phyloP scores from a whole-genome alignment of 1,140 invertebrate species.

The Drosophila nikananu region DNA sequence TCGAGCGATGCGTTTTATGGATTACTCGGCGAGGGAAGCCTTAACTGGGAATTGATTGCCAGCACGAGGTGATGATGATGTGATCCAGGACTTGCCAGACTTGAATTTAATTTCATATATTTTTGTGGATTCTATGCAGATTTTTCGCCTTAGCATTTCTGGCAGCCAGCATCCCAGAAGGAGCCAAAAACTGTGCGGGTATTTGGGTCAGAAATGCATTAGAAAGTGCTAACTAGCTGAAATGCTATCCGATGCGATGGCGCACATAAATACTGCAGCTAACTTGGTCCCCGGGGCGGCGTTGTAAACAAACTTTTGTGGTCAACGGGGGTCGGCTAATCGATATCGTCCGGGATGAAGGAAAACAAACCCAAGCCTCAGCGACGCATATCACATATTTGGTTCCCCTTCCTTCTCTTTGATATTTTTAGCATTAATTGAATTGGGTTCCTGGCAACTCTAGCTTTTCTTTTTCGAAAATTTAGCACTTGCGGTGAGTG shows the following conservation, averaged over 20 bases:
- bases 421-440: constrained; percentile 59
- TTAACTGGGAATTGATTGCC: constrained; percentile 24
- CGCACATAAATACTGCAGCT: constrained; percentile 54
- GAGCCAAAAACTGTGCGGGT: constrained; percentile 51
- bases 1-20: constrained; percentile 20
- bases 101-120: constrained; percentile 37
- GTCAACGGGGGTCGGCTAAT: constrained; percentile 64
- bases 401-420: neutral
- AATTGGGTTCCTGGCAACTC: constrained; percentile 64
- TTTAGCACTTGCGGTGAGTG: constrained; percentile 62
- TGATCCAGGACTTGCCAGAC: neutral
- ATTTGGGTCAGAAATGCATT: constrained; percentile 64
- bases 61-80: neutral
- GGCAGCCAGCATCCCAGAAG: constrained; percentile 1
- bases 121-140: constrained; percentile 53
- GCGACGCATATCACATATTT: constrained; percentile 29
- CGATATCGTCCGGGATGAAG: constrained; percentile 39
- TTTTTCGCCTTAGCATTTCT: constrained; percentile 14
- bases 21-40: constrained; percentile 29
- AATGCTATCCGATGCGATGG: constrained; percentile 20
- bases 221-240: constrained; percentile 59
- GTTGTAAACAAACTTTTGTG: constrained; percentile 72
- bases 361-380: constrained; percentile 26
- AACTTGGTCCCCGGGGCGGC: constrained; percentile 40
- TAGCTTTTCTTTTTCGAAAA: constrained; percentile 30